Evolutionary conservation across 30 jellyfish, hydroid and myxozoan genomes (phyloP).

Genomic region (Chrysaora quinquecirrha): DNA sequence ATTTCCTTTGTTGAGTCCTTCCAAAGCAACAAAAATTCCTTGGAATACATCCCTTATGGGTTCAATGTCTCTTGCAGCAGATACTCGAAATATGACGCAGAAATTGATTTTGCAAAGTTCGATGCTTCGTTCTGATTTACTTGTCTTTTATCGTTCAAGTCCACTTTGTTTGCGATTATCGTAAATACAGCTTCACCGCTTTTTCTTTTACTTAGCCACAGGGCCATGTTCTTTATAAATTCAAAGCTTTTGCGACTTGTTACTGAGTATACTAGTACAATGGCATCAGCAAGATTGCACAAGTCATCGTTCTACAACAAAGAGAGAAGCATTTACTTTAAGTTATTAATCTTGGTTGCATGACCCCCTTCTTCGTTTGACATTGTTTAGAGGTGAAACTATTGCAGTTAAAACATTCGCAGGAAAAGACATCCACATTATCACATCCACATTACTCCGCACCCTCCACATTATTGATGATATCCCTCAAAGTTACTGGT

Average conservation of each 20-base stretch:
- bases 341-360: no score
- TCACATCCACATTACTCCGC: no score
- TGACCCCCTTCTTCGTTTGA: no score
- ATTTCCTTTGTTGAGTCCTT: neutral
- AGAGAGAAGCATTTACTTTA: no score
- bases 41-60: constrained; percentile 44
- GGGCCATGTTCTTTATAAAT: constrained; percentile 40
- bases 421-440: no score
- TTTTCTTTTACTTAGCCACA: constrained; percentile 42
- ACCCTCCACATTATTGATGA: no score
- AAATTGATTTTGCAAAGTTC: constrained; percentile 53
- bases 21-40: constrained; percentile 33
- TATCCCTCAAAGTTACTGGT: no score
- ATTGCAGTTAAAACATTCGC: no score
- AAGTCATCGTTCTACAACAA: constrained; percentile 50
- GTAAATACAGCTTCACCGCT: constrained; percentile 67
- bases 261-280: constrained; percentile 78
- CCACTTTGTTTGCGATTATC: constrained; percentile 82
- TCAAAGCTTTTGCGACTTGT: constrained; percentile 74
- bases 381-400: no score
- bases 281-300: constrained; percentile 54
- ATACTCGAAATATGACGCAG: constrained; percentile 63
- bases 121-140: constrained; percentile 60
- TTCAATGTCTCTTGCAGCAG: constrained; percentile 84
- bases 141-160: constrained; percentile 80